A percentile compares a stretch with the other conserved stretches of the same genome.
These are phyloP conservation scores for Tenthredo scrophulariae DNA, from an alignment of 2,888 invertebrate species.

Conservation along the genomic window DNA sequence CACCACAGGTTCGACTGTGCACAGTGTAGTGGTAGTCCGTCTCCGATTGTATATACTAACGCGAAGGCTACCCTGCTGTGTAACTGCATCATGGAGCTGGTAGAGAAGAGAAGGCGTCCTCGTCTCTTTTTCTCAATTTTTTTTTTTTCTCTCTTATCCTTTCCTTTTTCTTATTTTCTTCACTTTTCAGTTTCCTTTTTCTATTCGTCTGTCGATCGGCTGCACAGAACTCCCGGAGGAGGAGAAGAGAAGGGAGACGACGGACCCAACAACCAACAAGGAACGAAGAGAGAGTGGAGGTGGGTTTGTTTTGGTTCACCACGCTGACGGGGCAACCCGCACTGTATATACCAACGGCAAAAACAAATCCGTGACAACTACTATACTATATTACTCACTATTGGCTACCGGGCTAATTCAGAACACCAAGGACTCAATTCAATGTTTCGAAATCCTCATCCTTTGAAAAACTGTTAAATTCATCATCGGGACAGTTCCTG, in stretches of 20 bases:
- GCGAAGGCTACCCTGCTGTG: constrained; percentile 48
- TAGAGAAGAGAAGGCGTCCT: constrained; percentile 38
- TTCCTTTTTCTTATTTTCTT: not conserved
- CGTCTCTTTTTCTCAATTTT: constrained; percentile 6
- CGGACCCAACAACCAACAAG: not conserved
- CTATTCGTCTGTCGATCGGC: constrained; percentile 51
- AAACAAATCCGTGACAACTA: constrained; percentile 63
- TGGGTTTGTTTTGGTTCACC: constrained; percentile 69
- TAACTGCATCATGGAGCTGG: constrained; percentile 38
- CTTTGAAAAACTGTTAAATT: not conserved
- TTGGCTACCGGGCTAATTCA: not conserved
- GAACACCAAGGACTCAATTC: not conserved
- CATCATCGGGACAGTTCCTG: not conserved
- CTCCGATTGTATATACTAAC: not conserved
- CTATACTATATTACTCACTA: not conserved
- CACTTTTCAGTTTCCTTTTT: constrained; percentile 24
- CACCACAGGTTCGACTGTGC: constrained; percentile 37
- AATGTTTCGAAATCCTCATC: not conserved
- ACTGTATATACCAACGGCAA: constrained; percentile 57
- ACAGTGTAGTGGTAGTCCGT: constrained; percentile 3
- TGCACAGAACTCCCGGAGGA: not conserved
- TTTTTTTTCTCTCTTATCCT: not conserved
- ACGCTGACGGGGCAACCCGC: constrained; percentile 51
- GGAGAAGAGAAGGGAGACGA: not conserved
- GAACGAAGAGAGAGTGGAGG: constrained; percentile 34